Conservation (phyloP, 92 coral and sea anemone genomes). For the Umimayanthus chanpuru region DNA sequence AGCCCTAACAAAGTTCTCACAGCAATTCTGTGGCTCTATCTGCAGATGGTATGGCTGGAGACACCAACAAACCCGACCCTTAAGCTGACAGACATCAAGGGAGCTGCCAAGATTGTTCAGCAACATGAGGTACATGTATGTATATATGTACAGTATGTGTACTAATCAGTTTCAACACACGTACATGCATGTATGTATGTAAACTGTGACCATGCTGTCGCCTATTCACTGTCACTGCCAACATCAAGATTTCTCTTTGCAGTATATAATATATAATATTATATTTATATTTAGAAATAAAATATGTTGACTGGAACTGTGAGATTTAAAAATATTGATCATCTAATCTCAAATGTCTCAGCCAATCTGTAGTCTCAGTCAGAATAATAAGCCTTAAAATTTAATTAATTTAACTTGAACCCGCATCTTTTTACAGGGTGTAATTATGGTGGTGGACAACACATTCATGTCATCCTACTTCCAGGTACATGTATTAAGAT, state of each 20-base stretch:
- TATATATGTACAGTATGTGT: too few relatives aligned
- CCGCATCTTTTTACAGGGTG: constrained; percentile 58
- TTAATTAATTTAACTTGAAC: too few relatives aligned
- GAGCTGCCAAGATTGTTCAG: constrained; percentile 82
- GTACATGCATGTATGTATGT: too few relatives aligned
- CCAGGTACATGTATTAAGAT: constrained; percentile 91
- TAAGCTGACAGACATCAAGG: constrained; percentile 88
- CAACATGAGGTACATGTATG: constrained; percentile 86
- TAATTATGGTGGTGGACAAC: constrained; percentile 91
- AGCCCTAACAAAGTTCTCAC: not conserved
- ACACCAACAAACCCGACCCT: constrained; percentile 98
- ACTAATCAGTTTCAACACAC: not conserved
- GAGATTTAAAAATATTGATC: too few relatives aligned
- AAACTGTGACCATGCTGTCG: too few relatives aligned
- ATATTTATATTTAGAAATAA: too few relatives aligned
- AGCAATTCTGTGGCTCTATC: not conserved
- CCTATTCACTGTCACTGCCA: too few relatives aligned
- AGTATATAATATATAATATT: too few relatives aligned
- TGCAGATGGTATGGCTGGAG: constrained; percentile 94
- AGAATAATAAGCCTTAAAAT: not conserved
- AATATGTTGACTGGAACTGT: too few relatives aligned
- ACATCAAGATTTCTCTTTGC: too few relatives aligned
- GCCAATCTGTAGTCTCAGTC: too few relatives aligned
- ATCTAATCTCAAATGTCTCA: too few relatives aligned
- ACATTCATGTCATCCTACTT: constrained; percentile 95